Evolutionary conservation across 2,888 invertebrate species (phyloP).

Genomic region (Andrena trimmerana): DNA sequence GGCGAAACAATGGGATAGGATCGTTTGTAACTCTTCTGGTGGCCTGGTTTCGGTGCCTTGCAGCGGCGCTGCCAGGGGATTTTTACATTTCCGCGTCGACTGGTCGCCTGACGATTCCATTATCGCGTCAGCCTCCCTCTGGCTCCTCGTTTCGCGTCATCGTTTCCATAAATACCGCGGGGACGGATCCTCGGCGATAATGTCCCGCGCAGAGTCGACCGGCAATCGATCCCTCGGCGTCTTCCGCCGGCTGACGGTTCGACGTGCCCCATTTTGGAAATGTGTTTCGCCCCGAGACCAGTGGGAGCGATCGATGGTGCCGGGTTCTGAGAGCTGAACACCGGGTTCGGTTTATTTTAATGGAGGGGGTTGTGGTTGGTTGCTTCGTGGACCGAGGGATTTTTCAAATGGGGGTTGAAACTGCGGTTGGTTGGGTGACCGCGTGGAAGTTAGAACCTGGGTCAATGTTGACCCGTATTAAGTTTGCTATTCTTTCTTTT

Average conservation of each 20-base stretch:
- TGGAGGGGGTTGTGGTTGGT: too few relatives aligned
- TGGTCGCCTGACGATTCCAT: conserved; percentile 19
- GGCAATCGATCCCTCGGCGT: conserved; percentile 3
- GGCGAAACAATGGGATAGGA: neutral
- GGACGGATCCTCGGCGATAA: conserved; percentile 22
- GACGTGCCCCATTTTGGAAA: neutral
- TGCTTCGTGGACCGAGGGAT: too few relatives aligned
- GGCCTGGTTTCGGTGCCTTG: neutral
- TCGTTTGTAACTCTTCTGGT: neutral
- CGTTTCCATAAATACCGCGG: conserved; percentile 16
- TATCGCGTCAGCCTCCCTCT: conserved; percentile 4
- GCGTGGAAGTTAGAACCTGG: too few relatives aligned
- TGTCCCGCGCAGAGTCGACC: conserved; percentile 7
- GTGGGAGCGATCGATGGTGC: too few relatives aligned
- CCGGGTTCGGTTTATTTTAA: too few relatives aligned
- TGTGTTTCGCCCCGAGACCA: neutral
- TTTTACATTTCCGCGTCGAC: neutral
- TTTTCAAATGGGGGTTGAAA: too few relatives aligned
- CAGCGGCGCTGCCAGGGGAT: neutral
- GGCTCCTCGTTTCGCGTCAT: conserved; percentile 11
- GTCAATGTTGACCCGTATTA: too few relatives aligned
- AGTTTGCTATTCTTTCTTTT: too few relatives aligned
- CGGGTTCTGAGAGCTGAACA: too few relatives aligned
- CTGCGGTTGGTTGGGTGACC: too few relatives aligned
- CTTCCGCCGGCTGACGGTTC: neutral